Evolutionary conservation across 2,113 vertebrate genomes (phyloP).

Genomic region (Pithys albifrons): DNA sequence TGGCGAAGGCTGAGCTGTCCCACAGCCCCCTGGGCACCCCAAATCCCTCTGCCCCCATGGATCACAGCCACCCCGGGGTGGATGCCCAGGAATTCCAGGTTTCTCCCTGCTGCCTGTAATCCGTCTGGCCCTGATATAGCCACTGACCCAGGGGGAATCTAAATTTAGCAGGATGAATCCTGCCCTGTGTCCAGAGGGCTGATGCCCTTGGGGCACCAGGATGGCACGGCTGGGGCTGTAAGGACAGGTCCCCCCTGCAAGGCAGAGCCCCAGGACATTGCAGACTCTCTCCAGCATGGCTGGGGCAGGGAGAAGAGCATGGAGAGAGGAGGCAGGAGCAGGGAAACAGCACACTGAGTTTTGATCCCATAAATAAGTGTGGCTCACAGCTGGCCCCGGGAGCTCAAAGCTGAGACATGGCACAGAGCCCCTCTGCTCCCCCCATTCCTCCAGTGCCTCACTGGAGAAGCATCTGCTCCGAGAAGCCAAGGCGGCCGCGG

Average conservation of each 20-base stretch:
- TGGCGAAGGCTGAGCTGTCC: neutral
- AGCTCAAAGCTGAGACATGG: neutral
- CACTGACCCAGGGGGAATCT: neutral
- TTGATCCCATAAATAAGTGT: fast-evolving
- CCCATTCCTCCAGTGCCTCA: neutral
- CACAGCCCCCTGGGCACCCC: fast-evolving
- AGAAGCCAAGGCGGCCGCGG: neutral
- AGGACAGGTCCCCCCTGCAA: neutral
- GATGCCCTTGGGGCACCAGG: neutral
- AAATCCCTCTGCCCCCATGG: neutral
- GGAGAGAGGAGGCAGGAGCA: neutral
- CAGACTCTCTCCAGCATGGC: neutral
- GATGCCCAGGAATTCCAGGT: neutral
- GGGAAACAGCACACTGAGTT: fast-evolving
- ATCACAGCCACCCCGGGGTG: neutral
- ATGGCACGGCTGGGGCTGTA: fast-evolving
- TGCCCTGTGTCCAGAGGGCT: neutral
- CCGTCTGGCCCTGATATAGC: neutral
- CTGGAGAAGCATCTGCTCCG: neutral
- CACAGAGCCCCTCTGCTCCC: neutral
- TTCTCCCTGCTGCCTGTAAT: neutral
- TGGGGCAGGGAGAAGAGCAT: neutral
- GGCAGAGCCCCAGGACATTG: neutral
- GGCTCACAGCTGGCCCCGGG: neutral
- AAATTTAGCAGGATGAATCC: constrained; percentile 42